Percentiles rank a stretch among this genome's conserved stretches.
Conservation (phyloP, 2,797 vertebrate genomes). For the Eremophila alpestris region DNA sequence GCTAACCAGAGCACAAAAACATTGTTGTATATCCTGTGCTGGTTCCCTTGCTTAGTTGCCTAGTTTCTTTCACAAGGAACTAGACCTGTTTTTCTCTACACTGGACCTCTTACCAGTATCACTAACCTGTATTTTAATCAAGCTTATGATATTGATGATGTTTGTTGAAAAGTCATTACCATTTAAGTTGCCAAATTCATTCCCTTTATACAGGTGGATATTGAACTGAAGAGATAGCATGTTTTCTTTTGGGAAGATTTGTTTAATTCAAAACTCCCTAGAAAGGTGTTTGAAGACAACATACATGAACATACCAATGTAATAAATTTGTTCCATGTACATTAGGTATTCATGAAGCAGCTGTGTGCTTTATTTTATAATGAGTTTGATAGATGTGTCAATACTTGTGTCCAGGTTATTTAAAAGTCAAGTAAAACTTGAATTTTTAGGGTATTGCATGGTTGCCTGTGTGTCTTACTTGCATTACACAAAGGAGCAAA, state of each 20-base stretch:
- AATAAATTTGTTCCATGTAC: not conserved
- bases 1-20: not conserved
- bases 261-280: conserved; percentile 4
- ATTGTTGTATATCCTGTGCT: not conserved
- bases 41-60: not conserved
- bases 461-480: conserved; percentile 34
- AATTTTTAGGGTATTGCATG: conserved; percentile 25
- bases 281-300: conserved; percentile 6
- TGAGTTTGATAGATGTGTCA: conserved; percentile 26
- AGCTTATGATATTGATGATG: not conserved
- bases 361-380: conserved; percentile 34
- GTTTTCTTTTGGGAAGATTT: not conserved
- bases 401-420: conserved; percentile 42
- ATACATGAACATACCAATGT: not conserved
- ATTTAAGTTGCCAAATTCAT: conserved; percentile 21
- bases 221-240: not conserved
- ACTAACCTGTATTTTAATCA: not conserved
- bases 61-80: not conserved
- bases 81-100: not conserved
- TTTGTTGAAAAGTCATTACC: not conserved
- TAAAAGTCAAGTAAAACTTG: conserved; percentile 63
- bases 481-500: not conserved
- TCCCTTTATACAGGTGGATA: not conserved
- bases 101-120: not conserved
- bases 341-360: conserved; percentile 37